Conservation (phyloP, 1,140 invertebrate species). For the Drosophila persimilis region DNA sequence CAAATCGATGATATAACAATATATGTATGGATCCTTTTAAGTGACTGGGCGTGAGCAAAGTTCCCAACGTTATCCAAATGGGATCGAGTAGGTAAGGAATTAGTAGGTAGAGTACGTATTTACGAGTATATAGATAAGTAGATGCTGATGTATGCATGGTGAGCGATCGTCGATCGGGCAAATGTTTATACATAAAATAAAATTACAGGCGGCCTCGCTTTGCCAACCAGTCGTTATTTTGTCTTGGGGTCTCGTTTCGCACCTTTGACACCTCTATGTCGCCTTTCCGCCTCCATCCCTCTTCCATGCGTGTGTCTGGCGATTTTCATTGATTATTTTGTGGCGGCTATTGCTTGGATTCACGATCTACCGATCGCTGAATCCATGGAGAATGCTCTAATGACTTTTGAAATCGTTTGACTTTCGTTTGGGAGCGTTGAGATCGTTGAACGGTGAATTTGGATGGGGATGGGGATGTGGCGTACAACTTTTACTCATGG, state of each 20-base stretch:
- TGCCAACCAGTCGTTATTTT: slow-evolving; percentile 5
- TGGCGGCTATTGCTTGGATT: slow-evolving; percentile 16
- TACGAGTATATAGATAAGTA: slow-evolving; percentile 15
- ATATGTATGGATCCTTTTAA: too few relatives aligned
- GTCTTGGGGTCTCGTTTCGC: slow-evolving; percentile 10
- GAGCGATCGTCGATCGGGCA: slow-evolving; percentile 2
- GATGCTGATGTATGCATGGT: slow-evolving; percentile 47
- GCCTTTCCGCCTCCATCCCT: neutral
- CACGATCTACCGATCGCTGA: slow-evolving; percentile 10
- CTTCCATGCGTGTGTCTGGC: neutral
- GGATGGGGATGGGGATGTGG: slow-evolving; percentile 5
- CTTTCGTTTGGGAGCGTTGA: slow-evolving; percentile 19
- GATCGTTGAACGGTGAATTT: neutral
- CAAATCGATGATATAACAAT: too few relatives aligned
- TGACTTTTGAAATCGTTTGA: slow-evolving; percentile 31
- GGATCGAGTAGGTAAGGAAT: neutral
- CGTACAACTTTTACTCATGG: slow-evolving; percentile 44
- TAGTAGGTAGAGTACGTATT: slow-evolving; percentile 7
- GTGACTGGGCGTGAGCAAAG: too few relatives aligned
- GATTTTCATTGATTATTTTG: slow-evolving; percentile 55
- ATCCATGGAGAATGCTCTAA: slow-evolving; percentile 9
- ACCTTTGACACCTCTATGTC: slow-evolving; percentile 31
- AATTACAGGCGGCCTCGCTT: slow-evolving; percentile 19
- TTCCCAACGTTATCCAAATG: slow-evolving; percentile 1
- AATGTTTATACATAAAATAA: slow-evolving; percentile 7